Percentiles rank a stretch among this genome's conserved stretches.
Conservation (phyloP, 2,797 vertebrate species). For the Gorsachius magnificus region DNA sequence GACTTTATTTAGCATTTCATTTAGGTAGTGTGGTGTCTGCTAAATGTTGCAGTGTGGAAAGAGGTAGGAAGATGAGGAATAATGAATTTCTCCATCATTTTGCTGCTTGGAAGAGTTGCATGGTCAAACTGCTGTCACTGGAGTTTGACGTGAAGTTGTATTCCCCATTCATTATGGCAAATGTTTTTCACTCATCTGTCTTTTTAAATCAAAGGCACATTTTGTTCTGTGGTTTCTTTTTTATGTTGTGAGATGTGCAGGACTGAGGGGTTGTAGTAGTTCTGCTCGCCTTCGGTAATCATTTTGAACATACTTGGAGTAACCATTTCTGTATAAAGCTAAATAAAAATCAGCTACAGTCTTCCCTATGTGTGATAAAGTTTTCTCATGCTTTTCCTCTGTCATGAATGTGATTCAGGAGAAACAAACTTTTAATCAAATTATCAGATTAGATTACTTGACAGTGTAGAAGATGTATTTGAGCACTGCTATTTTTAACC, state of each 20-base stretch:
- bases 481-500: not conserved
- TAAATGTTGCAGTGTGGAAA: not conserved
- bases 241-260: not conserved
- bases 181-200: not conserved
- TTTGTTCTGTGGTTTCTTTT: not conserved
- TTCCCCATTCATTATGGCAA: not conserved
- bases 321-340: not conserved
- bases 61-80: not conserved
- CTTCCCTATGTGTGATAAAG: not conserved
- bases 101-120: not conserved
- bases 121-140: not conserved
- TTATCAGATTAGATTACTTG: not conserved
- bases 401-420: not conserved
- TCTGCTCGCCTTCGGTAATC: not conserved
- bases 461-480: not conserved
- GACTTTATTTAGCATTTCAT: not conserved
- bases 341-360: not conserved
- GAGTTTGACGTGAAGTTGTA: not conserved
- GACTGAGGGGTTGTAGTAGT: not conserved
- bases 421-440: not conserved
- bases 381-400: not conserved
- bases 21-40: not conserved
- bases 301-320: not conserved
- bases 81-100: not conserved
- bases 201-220: not conserved